Base-by-base conservation (phyloP, 2,113 vertebrate species). In the Neopipo cinnamomea region DNA sequence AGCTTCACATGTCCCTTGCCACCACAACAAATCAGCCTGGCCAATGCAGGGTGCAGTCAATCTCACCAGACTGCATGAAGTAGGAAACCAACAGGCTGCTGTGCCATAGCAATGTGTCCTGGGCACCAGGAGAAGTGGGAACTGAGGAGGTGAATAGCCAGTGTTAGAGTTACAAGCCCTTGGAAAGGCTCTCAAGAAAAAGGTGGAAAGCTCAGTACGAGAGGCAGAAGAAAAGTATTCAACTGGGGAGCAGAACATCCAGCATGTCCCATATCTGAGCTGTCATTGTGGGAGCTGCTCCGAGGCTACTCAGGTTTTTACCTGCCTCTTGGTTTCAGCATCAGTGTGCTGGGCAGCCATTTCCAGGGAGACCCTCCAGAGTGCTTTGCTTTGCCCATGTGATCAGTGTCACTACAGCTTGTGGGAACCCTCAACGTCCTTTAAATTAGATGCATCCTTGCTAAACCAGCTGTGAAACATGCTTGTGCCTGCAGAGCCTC, bases 381-480 rank as follows among this genome's bases (percentile, higher is more conserved):
- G 59, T 17, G 50, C 53, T 77, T 15, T 49, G 41, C 50, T 83
- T 44, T 80, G 46, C 37, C 52, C 2, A 0, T 31, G 14, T 4
- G 17, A 82, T 49, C 66, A 37, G 33, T 10, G 35, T 53, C 18
- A 7, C 37, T 68, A 6, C 1, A 3, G 62, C 46, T 62, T 86
- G 79, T 74, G 85, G 88, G 59, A 95, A 55, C 30, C 55, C 55
- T 88, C 65, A 9, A 0, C 31, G 37, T 67, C 79, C 71, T 90
- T 59, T 59, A 77, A 73, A 90, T 92, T 35, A 83, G 71, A 70
- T 3, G 1, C 72, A 88, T 77, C 79, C 80, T 70, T 83, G n/a
- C 58, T 93, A 90, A 91, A 75, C 70, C 71, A 68, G 88, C 92
- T 93, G 85, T n/a, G 67, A 94, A 90, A 83, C 85, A 91, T 0